Evolutionary conservation across 2,797 vertebrate genomes (phyloP).

Genomic region (Neoniphon sammara): DNA sequence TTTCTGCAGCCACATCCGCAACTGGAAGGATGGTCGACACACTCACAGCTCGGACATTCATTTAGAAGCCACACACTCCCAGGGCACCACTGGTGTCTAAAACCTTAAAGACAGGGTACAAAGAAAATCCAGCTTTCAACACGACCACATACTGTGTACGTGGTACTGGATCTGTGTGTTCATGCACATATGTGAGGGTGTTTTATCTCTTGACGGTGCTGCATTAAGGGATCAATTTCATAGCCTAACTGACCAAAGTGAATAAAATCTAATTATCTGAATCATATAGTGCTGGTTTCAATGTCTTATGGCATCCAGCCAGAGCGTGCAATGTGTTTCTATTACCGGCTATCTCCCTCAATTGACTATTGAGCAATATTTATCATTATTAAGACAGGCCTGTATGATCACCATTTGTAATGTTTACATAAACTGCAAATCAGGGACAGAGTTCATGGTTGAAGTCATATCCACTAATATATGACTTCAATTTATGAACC

Average conservation of each 20-base stretch:
- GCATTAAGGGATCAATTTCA: neutral
- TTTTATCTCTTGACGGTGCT: conserved; percentile 23
- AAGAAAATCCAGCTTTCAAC: neutral
- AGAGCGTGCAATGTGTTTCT: conserved; percentile 2
- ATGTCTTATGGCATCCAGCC: conserved; percentile 6
- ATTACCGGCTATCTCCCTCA: neutral
- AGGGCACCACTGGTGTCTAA: conserved; percentile 4
- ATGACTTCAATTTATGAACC: no score
- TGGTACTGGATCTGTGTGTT: neutral
- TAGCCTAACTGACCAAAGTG: conserved; percentile 20
- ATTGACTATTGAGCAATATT: neutral
- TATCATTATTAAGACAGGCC: neutral
- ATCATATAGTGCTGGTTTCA: neutral
- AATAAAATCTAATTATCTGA: conserved; percentile 12
- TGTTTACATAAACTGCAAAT: conserved; percentile 28
- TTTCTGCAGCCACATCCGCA: conserved; percentile 50
- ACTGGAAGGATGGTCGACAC: conserved; percentile 22
- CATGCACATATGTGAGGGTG: conserved; percentile 2
- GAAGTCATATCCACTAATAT: neutral
- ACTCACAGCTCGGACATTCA: conserved; percentile 17
- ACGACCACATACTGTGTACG: neutral
- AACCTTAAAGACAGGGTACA: neutral
- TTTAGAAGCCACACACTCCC: conserved; percentile 9
- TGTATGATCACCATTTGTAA: neutral
- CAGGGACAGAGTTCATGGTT: conserved; percentile 10